phyloP scores from a whole-genome alignment of 2,888 invertebrate genomes.

The Boloria euphrosyne region DNA sequence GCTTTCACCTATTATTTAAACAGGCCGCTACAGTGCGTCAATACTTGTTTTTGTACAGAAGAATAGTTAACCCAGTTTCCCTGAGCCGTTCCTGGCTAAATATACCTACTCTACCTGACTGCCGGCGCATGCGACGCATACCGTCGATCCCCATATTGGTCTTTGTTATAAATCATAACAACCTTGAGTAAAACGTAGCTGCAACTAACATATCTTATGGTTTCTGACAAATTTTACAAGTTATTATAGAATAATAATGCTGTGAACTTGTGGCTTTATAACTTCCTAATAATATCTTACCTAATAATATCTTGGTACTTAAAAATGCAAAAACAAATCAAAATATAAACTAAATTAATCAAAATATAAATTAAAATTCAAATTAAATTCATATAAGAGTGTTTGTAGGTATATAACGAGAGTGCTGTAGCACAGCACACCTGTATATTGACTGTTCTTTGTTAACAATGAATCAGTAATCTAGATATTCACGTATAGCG shows the following conservation, averaged over 20 bases:
- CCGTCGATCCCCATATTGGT: conserved; percentile 42
- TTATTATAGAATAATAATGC: neutral
- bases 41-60: conserved; percentile 68
- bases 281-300: no score
- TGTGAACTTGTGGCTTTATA: neutral
- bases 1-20: conserved; percentile 57
- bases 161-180: conserved; percentile 41
- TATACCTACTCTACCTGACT: conserved; percentile 65
- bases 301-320: no score
- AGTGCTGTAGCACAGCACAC: conserved; percentile 38
- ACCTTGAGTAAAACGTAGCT: conserved; percentile 17
- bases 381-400: conserved; percentile 1
- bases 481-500: conserved; percentile 71
- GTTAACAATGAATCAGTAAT: conserved; percentile 71
- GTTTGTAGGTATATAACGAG: conserved; percentile 9
- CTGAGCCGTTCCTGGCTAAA: conserved; percentile 52
- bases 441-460: conserved; percentile 54
- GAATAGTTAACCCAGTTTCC: conserved; percentile 79
- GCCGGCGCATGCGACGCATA: conserved; percentile 51
- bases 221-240: neutral
- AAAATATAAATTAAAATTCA: neutral
- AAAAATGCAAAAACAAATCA: neutral
- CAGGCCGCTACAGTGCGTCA: conserved; percentile 58
- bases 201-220: neutral
- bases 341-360: neutral